Evolutionary conservation across 2,797 vertebrate species (phyloP), one percentile per base, ranked within the genome.

Genomic region (Staurois parvus): DNA sequence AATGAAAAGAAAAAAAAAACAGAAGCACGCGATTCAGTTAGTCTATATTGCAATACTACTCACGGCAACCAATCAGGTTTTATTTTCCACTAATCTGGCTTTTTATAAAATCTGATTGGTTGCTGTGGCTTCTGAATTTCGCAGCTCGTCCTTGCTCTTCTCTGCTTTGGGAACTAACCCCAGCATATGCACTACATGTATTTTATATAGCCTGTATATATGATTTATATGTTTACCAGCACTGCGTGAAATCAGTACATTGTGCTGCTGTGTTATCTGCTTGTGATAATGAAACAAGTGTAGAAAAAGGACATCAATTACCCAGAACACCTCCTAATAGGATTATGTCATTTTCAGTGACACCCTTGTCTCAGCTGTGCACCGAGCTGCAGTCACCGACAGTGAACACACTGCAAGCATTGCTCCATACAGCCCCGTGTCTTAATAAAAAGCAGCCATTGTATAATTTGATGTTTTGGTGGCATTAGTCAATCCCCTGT

Each of bases 311-410:
- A 24, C 45, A 70, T 56, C 34, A 32, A 56, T 70, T 26, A 34
- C 40, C 66, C 37, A 52, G 77, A 45, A 40, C 64, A 48, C 40
- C 42, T 32, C 15, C 26, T n/a, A 17, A 69, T 1, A 45, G 30
- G 78, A 68, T 79, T 45, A 68, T 80, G 42, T 56, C 67, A 70
- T 68, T 66, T 19, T 29, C 26, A 13, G 26, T 66, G 64, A 66
- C 64, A 66, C 21, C 26, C 7, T 4, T 45, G 40, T 70, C 40
- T 52, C 78, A 80, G 64, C 21, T 69, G 66, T 45, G 34, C 40
- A 30, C 21, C 28, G 76, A 26, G 56, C 76, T 77, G 76, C 34
- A 26, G 76, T 17, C 28, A 30, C 28, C 30, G 62, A 15, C 62
- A 66, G 62, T 28, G 62, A 66, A 12, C 62, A 66, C 26, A 6